Evolutionary conservation across 2,113 vertebrate genomes (phyloP).

Genomic region (Triplophysa siluroides): DNA sequence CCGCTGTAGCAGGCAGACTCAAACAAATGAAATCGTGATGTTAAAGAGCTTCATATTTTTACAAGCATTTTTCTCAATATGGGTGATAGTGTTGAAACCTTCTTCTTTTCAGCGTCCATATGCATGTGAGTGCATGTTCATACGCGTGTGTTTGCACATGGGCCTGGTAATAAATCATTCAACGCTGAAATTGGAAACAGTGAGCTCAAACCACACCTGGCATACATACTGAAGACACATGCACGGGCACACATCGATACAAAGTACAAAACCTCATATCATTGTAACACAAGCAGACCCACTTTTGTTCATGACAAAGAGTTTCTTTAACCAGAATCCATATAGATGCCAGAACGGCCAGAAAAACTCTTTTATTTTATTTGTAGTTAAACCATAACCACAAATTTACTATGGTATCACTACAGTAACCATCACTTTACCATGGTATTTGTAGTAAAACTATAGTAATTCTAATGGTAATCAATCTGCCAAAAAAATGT

Average conservation of each 20-base stretch:
- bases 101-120: not conserved
- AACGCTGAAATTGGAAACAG: constrained; percentile 43
- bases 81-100: not conserved
- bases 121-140: not conserved
- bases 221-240: not conserved
- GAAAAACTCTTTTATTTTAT: not conserved
- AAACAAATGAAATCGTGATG: constrained; percentile 48
- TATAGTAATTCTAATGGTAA: too few relatives aligned
- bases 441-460: too few relatives aligned
- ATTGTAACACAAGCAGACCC: not conserved
- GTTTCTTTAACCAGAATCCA: not conserved
- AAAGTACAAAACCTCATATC: not conserved
- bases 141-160: constrained; percentile 18
- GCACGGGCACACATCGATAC: not conserved
- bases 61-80: too few relatives aligned
- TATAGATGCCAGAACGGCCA: not conserved
- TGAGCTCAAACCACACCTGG: constrained; percentile 25
- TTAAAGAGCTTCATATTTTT: constrained; percentile 14
- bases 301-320: not conserved
- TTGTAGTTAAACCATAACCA: too few relatives aligned
- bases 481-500: too few relatives aligned
- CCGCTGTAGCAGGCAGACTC: constrained; percentile 14
- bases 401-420: too few relatives aligned
- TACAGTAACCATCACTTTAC: too few relatives aligned
- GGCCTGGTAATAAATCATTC: constrained; percentile 44